A percentile compares a stretch with the other conserved stretches of the same genome.
These are phyloP conservation scores for Polydrusus pterygomalis DNA, from an alignment of 2,888 invertebrate species.

Conservation along the genomic window DNA sequence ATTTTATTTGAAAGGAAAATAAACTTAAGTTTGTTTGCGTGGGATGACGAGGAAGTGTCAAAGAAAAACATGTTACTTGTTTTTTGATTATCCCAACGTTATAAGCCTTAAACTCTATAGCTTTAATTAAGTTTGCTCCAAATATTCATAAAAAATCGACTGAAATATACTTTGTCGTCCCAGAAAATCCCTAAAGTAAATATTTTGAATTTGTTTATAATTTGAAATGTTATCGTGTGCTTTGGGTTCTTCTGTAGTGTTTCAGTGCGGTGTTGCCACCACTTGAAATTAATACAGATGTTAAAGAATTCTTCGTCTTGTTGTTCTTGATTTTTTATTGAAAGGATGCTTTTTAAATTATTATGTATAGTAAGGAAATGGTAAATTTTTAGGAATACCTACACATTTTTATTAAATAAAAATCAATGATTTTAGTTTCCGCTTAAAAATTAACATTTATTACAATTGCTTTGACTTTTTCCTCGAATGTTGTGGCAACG, in stretches of 20 bases:
- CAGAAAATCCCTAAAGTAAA: neutral
- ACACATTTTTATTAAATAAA: too few relatives aligned
- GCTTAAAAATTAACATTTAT: neutral
- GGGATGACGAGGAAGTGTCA: slow-evolving; percentile 62
- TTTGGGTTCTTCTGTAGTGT: neutral
- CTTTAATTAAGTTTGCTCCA: neutral
- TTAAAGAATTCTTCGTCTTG: neutral
- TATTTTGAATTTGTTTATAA: slow-evolving; percentile 35
- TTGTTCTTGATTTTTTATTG: neutral
- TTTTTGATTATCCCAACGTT: slow-evolving; percentile 40
- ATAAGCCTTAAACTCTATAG: neutral
- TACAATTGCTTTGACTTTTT: neutral
- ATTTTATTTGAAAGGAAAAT: neutral
- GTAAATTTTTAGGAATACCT: neutral
- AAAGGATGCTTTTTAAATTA: neutral
- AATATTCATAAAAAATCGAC: neutral
- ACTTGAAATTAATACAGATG: neutral
- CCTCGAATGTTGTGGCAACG: neutral
- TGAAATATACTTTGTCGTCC: neutral
- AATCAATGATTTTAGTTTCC: neutral
- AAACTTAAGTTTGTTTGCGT: slow-evolving; percentile 57
- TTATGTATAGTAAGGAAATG: neutral
- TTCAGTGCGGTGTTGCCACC: neutral
- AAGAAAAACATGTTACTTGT: slow-evolving; percentile 57
- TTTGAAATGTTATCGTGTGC: slow-evolving; percentile 12